Percentiles rank a stretch among this genome's conserved stretches.
These are phyloP conservation scores for Cherax quadricarinatus DNA, from an alignment of 1,140 invertebrate genomes.

Conservation along the genomic window DNA sequence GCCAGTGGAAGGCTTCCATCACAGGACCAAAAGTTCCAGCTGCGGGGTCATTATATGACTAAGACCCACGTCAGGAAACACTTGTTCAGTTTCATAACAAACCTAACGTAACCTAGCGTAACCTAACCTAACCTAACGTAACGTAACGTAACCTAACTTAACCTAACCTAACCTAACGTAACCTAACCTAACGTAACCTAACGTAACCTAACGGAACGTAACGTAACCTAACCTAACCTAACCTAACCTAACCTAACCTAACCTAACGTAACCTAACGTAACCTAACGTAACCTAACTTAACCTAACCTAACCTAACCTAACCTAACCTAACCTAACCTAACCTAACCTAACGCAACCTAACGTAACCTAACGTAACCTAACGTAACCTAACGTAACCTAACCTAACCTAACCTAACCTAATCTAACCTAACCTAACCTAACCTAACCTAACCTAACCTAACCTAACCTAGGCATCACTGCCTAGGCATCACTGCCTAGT, in stretches of 20 bases:
- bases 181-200: background rate
- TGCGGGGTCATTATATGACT: too few relatives aligned
- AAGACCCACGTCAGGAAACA: too few relatives aligned
- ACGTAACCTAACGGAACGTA: background rate
- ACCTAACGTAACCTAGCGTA: too few relatives aligned
- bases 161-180: background rate
- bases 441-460: too few relatives aligned
- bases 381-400: conserved; percentile 7
- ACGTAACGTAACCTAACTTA: background rate
- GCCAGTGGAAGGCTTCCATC: too few relatives aligned
- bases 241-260: conserved; percentile 2
- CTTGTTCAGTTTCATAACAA: too few relatives aligned
- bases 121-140: background rate
- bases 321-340: conserved; percentile 3
- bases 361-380: background rate
- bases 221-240: background rate
- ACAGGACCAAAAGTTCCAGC: too few relatives aligned
- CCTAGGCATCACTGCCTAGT: too few relatives aligned
- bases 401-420: conserved; percentile 18
- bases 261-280: conserved; percentile 1
- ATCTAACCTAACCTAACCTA: conserved; percentile 15
- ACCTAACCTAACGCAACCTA: background rate
- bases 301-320: conserved; percentile 6
- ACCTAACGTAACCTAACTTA: conserved; percentile 4
- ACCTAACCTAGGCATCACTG: too few relatives aligned